Evolutionary conservation across 2,888 invertebrate species (phyloP), one percentile per base, ranked within the genome.

Genomic region (Teleogryllus oceanicus): DNA sequence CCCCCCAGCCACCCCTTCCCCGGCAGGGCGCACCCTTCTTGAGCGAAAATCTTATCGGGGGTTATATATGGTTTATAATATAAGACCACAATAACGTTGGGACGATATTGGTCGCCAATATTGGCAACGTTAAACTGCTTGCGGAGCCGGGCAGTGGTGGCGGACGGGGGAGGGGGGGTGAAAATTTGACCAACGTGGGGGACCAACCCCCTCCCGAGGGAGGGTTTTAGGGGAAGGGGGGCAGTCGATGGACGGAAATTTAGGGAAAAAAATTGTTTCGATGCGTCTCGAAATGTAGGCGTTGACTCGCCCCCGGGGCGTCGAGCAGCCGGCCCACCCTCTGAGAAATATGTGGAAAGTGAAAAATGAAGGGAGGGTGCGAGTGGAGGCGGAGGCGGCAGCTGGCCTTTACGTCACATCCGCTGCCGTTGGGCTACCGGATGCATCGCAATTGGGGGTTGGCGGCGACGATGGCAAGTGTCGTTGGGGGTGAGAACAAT

Each of bases 41-140:
- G 16, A n/a, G 62, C n/a, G 62, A n/a, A 62, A 62, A 62, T 62
- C 62, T 62, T 62, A 62, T 62, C 62, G 62, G 62, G 62, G 62
- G 62, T 62, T 62, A 62, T 62, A 62, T 62, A 62, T 62, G 62
- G 62, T 62, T 62, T 62, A 62, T 62, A 62, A 62, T 62, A 62
- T 62, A 62, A 62, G 62, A 62, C 62, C 62, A 62, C 62, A 62
- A 62, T 62, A 62, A 62, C 62, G 62, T 62, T 62, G 16, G n/a
- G 62, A n/a, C 62, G 62, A 62, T 62, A 62, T 62, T 62, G 62
- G 62, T 62, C 62, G 62, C 62, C 62, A 62, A 62, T 62, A 62
- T 62, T 62, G 62, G 62, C 13, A 18, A n/a, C 62, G 62, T 62
- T 62, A 62, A 62, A 62, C 16, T 62, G 62, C 62, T 62, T 62